These are phyloP conservation scores for Rhagium mordax DNA, from an alignment of 2,888 invertebrate genomes.

Conservation along the genomic window DNA sequence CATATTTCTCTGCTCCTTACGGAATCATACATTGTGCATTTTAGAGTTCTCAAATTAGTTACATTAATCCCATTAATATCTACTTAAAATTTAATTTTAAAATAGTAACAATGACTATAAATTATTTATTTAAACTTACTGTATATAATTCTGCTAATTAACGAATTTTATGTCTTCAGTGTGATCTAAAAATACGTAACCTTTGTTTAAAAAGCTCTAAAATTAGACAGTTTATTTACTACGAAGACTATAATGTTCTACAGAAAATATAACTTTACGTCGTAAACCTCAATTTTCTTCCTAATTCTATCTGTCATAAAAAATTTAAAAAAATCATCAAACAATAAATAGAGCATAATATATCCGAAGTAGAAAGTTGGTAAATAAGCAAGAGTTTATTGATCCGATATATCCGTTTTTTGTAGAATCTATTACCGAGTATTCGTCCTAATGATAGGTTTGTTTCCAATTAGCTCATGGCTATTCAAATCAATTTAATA, in stretches of 20 bases:
- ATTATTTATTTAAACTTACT: neutral
- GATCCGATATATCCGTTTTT: neutral
- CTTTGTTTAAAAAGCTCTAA: neutral
- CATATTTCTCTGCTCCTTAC: too few relatives aligned
- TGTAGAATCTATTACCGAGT: neutral
- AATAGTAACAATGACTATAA: neutral
- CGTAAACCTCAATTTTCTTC: neutral
- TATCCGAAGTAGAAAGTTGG: neutral
- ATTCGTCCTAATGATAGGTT: neutral
- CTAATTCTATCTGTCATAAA: neutral
- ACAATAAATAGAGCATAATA: neutral
- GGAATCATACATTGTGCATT: neutral
- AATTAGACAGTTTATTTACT: neutral
- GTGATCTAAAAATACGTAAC: neutral
- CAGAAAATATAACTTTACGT: neutral
- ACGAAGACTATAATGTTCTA: neutral
- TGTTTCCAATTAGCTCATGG: neutral
- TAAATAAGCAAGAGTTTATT: neutral
- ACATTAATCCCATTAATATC: neutral
- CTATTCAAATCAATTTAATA: neutral
- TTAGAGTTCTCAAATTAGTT: neutral
- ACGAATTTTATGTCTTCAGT: neutral
- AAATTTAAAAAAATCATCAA: neutral
- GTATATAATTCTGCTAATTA: neutral
- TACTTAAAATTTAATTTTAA: neutral